Conservation (phyloP, 2,113 vertebrate genomes). For the Hippocampus mohnikei region DNA sequence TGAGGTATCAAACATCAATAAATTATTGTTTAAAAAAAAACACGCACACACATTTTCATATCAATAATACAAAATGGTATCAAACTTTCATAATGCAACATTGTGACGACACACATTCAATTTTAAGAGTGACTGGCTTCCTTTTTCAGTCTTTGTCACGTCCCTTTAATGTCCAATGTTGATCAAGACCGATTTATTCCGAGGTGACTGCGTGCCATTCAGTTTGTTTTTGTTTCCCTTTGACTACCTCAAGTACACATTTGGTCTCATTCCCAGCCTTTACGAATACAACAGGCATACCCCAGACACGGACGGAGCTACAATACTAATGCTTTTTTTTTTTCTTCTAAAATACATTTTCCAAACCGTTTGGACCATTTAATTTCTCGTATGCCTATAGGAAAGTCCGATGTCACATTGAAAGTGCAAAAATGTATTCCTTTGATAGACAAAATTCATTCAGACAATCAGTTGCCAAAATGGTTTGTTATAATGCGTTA, state of each 20-base stretch:
- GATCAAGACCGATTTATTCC: constrained; percentile 18
- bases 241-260: constrained; percentile 7
- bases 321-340: constrained; percentile 17
- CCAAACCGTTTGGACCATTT: constrained; percentile 27
- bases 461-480: constrained; percentile 39
- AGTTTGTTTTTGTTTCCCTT: constrained; percentile 6
- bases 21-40: constrained; percentile 57
- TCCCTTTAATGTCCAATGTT: constrained; percentile 3
- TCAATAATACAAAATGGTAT: constrained; percentile 68
- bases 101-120: constrained; percentile 45
- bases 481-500: constrained; percentile 53
- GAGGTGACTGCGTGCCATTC: constrained; percentile 31
- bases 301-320: constrained; percentile 33
- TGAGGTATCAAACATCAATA: constrained; percentile 69
- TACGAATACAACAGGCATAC: constrained; percentile 36
- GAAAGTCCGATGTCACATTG: constrained; percentile 61
- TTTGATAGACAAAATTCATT: constrained; percentile 43
- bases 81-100: constrained; percentile 64
- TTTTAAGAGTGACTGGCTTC: constrained; percentile 5
- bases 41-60: constrained; percentile 42
- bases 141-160: neutral
- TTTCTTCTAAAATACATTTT: constrained; percentile 32
- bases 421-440: constrained; percentile 68
- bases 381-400: constrained; percentile 48
- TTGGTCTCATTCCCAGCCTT: constrained; percentile 23